Evolutionary conservation across 2,888 invertebrate species (phyloP), one percentile per base, ranked within the genome.

Genomic region (Tetropium fuscum): DNA sequence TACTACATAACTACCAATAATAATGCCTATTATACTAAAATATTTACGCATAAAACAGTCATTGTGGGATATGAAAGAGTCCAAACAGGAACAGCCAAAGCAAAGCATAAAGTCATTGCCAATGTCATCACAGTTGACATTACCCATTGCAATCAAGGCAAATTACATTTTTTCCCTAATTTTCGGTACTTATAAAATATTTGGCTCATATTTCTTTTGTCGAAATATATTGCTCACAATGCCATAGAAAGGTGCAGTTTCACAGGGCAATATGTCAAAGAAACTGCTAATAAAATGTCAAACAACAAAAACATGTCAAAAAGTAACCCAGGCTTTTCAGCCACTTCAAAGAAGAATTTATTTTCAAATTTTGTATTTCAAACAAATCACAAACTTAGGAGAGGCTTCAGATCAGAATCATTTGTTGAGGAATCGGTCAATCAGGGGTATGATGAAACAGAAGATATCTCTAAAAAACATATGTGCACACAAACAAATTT

Each of bases 321-420:
- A 32, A 63, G 27, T 57, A 59, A 63, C 13, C 49, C 48, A 10
- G 13, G 16, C 7, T 8, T 25, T 27, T 40, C 38, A 5, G 11
- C 20, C 1, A 44, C 22, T 11, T 38, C 19, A 20, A 60, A 59
- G 22, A 53, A 59, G 27, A 44, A 55, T 34, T 25, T 57, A 19
- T 41, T 53, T 45, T 60, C 60, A 48, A 56, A 64, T 44, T 63
- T 67, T 34, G 66, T 68, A 34, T 58, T 61, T 40, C 63, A 63
- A 7, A 55, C 58, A n/a, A 58, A 66, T 20, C 51, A 58, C 30
- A 60, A 47, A n/a, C 19, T 41, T 11, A 58, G 53, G 8, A 56
- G 41, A 25, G 48, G 47, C 6, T 47, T 63, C 36, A 59, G 41
- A 18, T 55, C 55, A 2, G 60, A 44, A 41, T 62, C 53, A 13